Base-by-base conservation (phyloP, 2,797 vertebrate genomes). In the Rhinichthys osculus region DNA sequence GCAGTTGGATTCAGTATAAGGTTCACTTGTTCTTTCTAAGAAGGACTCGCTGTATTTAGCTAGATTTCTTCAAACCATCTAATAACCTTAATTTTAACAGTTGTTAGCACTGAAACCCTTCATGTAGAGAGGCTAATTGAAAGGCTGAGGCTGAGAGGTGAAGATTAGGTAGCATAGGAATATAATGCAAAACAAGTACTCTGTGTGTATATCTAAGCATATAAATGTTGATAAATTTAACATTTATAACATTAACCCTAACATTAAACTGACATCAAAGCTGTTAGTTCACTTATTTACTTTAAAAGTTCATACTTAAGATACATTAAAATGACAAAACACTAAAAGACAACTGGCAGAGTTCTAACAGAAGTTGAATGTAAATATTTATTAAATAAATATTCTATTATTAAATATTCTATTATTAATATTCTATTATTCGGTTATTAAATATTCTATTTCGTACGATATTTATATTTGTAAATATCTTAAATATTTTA, bases 381-480 rank as follows among this genome's bases (percentile, higher is more conserved):
- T 9, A 35, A 67, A 70, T 13, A 14, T 54, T 54, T 54, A 40
- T n/a, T n/a, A n/a, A n/a, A n/a, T n/a, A n/a, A n/a, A n/a, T n/a
- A 81, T 54, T 2, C 3, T 3, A 35, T 30, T 57, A 7, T 54
- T 2, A 27, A 23, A 76, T 38, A 57, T 57, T 77, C 3, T 78
- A n/a, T 57, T 77, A 81, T 54, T 2, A 23, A 76, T 38, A 57
- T 57, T 77, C 3, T 78, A n/a, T 57, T 77, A 81, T 54, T 2
- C 3, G 5, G 50, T 30, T 57, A 7, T 54, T 2, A 27, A 23
- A 76, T 38, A 57, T 57, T 77, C 3, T 78, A n/a, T 57, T 77
- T 57, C 27, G 6, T 40, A n/a, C 21, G 59, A 17, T 57, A n/a
- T 59, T 23, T 38, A 7, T 76, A 35, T 38, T 23, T 19, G 35